Base-by-base conservation (phyloP, 2,888 invertebrate genomes). In the Agonopterix heracliana region DNA sequence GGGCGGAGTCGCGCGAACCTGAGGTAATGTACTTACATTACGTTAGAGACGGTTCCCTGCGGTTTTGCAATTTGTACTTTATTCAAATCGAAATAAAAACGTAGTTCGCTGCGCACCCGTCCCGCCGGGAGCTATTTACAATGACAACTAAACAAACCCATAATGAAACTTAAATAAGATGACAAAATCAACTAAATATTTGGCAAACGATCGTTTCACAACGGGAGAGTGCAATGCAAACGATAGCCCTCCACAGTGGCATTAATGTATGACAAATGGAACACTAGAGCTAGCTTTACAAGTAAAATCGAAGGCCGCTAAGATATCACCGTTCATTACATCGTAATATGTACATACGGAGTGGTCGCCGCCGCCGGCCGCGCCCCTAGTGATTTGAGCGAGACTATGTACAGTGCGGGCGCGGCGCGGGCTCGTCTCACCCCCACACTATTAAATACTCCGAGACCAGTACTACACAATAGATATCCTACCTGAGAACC, bases 231-330 rank as follows among this genome's bases (percentile, higher is more conserved):
- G 72, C 68, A 66, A 68, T 68, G 70, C 65, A 64, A 70, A 69
- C 63, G 64, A 64, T 62, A 66, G 71, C 66, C 71, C 61, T 64
- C 59, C 54, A 60, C 63, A 48, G 60, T 55, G 68, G 70, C 69
- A 60, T 62, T 63, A 65, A 64, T 67, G 66, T 66, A 69, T 63
- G 68, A 69, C 69, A 63, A 65, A 26, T 66, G 69, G 71, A 66
- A 75, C 73, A 76, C 79, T 86, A 86, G 72, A 81, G 72, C 86
- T 86, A 87, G 80, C 84, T 85, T 85, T 86, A 87, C 84, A 86
- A 84, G 81, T 85, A 78, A 79, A 83, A 85, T 87, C 81, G 81
- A 88, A 88, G 88, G 88, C 88, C 88, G 88, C 88, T 87, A 87
- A 79, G 75, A 82, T 87, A 88, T 88, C 88, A 88, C 88, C 80